phyloP scores from a whole-genome alignment of 2,113 vertebrate genomes.

The Bambusicola thoracicus region DNA sequence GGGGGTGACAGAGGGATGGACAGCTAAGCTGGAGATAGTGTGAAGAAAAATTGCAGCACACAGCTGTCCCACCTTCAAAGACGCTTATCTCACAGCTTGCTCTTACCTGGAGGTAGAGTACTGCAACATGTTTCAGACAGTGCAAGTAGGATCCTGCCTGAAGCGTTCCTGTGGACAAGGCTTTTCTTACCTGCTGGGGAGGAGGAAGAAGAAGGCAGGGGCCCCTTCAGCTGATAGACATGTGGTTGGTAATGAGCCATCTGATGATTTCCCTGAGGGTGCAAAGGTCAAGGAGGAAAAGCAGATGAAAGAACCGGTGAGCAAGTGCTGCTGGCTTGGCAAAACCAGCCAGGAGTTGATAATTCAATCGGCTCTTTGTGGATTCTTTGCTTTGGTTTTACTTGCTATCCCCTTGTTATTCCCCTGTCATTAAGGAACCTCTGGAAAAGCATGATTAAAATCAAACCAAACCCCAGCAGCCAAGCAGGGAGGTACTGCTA shows the following conservation, averaged over 20 bases:
- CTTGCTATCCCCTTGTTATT: background rate
- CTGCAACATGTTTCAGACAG: background rate
- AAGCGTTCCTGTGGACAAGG: background rate
- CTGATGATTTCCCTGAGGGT: background rate
- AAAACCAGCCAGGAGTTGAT: background rate
- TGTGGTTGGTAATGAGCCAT: background rate
- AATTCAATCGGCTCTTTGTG: background rate
- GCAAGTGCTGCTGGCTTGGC: background rate
- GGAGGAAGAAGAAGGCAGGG: background rate
- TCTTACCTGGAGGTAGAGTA: background rate
- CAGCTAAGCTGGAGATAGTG: background rate
- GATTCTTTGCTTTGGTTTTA: conserved; percentile 25
- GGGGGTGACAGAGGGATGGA: background rate
- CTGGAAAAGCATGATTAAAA: conserved; percentile 2
- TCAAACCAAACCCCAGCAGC: background rate
- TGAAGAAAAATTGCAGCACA: background rate
- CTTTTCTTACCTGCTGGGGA: background rate
- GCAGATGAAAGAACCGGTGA: background rate
- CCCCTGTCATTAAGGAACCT: background rate
- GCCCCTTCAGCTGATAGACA: background rate
- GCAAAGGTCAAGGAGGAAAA: background rate
- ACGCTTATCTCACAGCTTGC: background rate
- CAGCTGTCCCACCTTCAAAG: background rate
- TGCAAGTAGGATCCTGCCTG: rapidly evolving
- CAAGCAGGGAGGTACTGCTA: background rate